A percentile compares a stretch with the other conserved stretches of the same genome.
These are phyloP conservation scores for Chionodraco myersi DNA, from an alignment of 2,113 vertebrate genomes.

Conservation along the genomic window DNA sequence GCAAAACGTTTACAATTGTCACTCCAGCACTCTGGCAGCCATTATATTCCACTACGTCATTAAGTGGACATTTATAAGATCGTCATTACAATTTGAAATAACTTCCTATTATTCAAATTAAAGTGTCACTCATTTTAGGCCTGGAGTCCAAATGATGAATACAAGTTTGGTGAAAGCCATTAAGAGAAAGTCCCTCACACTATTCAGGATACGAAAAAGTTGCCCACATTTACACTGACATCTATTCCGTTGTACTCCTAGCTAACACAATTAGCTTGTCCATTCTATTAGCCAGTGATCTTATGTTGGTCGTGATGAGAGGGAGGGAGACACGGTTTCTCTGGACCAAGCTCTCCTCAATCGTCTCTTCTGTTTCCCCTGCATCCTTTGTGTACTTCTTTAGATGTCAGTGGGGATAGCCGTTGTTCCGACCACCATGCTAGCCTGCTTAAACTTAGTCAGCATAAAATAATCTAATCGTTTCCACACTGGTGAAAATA, in stretches of 20 bases:
- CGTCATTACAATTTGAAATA: not conserved
- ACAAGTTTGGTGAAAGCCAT: not conserved
- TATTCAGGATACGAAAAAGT: not conserved
- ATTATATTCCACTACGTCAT: not conserved
- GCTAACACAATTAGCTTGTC: too few species aligned
- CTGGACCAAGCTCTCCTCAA: too few species aligned
- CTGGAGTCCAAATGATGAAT: not conserved
- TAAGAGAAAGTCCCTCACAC: not conserved
- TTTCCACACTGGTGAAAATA: not conserved
- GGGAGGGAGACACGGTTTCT: too few species aligned
- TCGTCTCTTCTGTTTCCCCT: too few species aligned
- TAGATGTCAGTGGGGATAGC: too few species aligned
- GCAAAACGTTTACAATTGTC: not conserved
- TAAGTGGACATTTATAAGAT: not conserved
- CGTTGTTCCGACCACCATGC: too few species aligned
- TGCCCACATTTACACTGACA: slow-evolving; percentile 3
- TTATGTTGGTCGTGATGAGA: too few species aligned
- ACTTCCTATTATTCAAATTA: not conserved
- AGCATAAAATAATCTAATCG: not conserved
- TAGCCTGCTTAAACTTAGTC: too few species aligned
- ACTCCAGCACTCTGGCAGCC: not conserved
- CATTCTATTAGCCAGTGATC: too few species aligned
- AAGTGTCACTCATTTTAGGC: not conserved
- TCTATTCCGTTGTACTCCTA: not conserved
- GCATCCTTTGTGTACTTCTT: too few species aligned